Evolutionary conservation across 2,888 invertebrate species (phyloP), one percentile per base, ranked within the genome.

Genomic region (Heliothis peltigera): DNA sequence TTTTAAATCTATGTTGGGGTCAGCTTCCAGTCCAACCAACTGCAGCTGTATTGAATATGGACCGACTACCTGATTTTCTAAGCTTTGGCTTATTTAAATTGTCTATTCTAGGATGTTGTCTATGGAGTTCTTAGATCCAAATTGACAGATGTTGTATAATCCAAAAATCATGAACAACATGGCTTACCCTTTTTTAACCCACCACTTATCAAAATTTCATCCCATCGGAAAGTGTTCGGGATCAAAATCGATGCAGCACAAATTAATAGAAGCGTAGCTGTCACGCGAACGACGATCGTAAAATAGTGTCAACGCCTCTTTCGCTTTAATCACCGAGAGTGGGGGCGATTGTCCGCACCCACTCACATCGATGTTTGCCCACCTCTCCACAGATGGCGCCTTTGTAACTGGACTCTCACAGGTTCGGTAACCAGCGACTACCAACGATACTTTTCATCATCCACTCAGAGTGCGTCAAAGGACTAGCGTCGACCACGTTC

Each of bases 241-340:
- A 84, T 83, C 83, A 85, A 87, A 70, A 84, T 82, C 83, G 85
- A 87, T 85, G 83, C 80, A 71, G 81, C 70, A 81, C 82, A 91
- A 91, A 91, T 92, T 88, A 89, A 92, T 89, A 84, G 84, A 85
- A 73, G 83, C 85, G 84, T 84, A 77, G 64, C 83, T 84, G 87
- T 85, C 85, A 87, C 84, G 87, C 86, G 85, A 82, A 68, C 66
- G 55, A 78, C 86, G 89, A 86, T 91, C 91, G 90, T 92, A 91
- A 93, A 93, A 92, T 91, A 91, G 91, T 93, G 93, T 93, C 93
- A 92, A 91, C 91, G 90, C 87, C 92, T 92, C 91, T 93, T 89
- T 88, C 89, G 87, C 86, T 93, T 95, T 95, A 94, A 95, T 95
- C 93, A 95, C 92, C 85, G 91, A 90, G 92, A 94, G 94, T 93